Evolutionary conservation across 2,113 vertebrate species (phyloP).

Genomic region (Phyllostomus discolor): DNA sequence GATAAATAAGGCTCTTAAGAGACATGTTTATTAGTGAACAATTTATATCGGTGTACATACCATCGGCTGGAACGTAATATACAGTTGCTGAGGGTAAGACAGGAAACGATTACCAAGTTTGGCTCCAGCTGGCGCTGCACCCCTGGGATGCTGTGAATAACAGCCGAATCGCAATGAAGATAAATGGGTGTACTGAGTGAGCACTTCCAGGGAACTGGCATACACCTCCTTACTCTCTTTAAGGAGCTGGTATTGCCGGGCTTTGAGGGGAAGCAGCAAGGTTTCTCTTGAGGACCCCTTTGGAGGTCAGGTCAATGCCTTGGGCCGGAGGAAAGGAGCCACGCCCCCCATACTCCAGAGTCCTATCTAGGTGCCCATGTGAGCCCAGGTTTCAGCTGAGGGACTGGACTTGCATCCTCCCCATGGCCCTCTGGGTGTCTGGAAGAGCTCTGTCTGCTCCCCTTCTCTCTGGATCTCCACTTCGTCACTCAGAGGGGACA

Average conservation of each 20-base stretch:
- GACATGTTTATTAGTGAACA: conserved; percentile 71
- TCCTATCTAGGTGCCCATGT: background rate
- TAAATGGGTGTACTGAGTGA: conserved; percentile 45
- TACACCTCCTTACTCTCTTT: background rate
- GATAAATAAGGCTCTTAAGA: conserved; percentile 67
- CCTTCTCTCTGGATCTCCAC: background rate
- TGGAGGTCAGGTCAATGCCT: background rate
- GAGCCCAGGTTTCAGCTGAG: background rate
- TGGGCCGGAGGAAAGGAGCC: background rate
- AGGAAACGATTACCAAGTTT: conserved; percentile 34
- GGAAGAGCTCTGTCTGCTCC: background rate
- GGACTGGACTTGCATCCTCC: background rate
- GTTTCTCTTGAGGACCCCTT: background rate
- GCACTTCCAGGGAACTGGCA: background rate
- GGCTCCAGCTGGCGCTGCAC: conserved; percentile 40
- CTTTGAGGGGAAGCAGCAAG: background rate
- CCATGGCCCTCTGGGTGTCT: background rate
- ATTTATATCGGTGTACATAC: conserved; percentile 60
- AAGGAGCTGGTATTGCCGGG: background rate
- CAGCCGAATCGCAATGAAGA: conserved; percentile 43
- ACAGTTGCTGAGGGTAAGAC: conserved; percentile 49
- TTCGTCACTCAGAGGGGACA: background rate
- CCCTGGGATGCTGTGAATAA: background rate
- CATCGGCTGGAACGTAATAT: conserved; percentile 54
- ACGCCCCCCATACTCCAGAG: too few species aligned